Conservation (phyloP, 2,888 invertebrate species). For the Molanna angustata region DNA sequence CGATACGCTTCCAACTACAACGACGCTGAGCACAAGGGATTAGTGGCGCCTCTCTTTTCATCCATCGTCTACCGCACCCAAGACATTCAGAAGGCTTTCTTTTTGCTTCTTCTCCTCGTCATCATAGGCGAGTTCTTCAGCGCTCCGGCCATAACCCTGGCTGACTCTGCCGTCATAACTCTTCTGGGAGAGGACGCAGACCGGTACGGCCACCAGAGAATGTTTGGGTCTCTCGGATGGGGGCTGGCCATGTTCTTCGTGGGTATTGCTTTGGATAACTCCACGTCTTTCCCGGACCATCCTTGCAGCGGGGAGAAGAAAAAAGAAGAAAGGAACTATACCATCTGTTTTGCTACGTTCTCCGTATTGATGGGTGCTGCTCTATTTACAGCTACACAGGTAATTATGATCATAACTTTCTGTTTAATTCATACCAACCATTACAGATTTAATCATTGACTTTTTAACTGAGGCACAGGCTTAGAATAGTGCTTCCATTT, state of each 20-base stretch:
- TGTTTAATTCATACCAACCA: too few species aligned
- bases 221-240: constrained; percentile 98
- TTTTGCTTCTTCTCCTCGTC: constrained; percentile 86
- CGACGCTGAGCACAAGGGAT: constrained; percentile 63
- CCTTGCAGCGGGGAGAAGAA: constrained; percentile 80
- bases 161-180: constrained; percentile 88
- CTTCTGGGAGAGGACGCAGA: constrained; percentile 86
- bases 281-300: constrained; percentile 91
- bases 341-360: constrained; percentile 97
- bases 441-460: too few species aligned
- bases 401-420: background rate
- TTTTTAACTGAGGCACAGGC: too few species aligned
- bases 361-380: constrained; percentile 96
- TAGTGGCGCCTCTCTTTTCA: constrained; percentile 89
- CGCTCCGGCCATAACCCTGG: constrained; percentile 92
- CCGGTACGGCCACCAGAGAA: constrained; percentile 92
- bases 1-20: constrained; percentile 75
- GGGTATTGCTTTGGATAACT: constrained; percentile 93
- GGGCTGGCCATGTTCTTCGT: constrained; percentile 99
- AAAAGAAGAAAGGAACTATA: constrained; percentile 91
- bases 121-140: constrained; percentile 97
- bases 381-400: constrained; percentile 86
- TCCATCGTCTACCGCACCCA: constrained; percentile 85
- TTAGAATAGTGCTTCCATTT: too few species aligned
- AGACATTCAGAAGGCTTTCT: constrained; percentile 95